Conservation (phyloP, 2,113 vertebrate genomes). For the Solea solea region DNA sequence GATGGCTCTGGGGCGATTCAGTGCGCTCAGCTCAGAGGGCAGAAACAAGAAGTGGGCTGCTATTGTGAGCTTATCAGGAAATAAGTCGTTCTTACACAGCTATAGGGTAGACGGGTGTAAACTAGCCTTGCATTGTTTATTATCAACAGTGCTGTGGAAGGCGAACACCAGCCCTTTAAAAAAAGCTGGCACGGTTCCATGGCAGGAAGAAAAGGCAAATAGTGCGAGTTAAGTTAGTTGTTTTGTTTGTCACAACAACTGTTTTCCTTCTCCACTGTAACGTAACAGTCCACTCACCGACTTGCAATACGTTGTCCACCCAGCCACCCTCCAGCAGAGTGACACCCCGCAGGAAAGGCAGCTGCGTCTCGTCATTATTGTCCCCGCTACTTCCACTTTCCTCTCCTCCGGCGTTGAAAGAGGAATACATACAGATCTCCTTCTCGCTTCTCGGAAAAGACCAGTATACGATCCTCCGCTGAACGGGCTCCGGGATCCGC, state of each 20-base stretch:
- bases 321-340: constrained; percentile 94
- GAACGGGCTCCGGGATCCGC: constrained; percentile 96
- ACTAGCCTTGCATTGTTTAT: constrained; percentile 73
- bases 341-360: constrained; percentile 96
- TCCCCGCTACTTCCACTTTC: constrained; percentile 88
- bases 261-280: constrained; percentile 39
- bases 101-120: constrained; percentile 59
- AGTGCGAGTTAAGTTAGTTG: constrained; percentile 19
- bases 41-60: constrained; percentile 79
- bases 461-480: constrained; percentile 98
- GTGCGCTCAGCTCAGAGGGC: constrained; percentile 80
- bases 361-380: constrained; percentile 90
- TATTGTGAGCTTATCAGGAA: constrained; percentile 73
- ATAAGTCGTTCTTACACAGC: constrained; percentile 70
- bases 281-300: constrained; percentile 88
- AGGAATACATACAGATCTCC: constrained; percentile 99
- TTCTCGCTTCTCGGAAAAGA: constrained; percentile 96
- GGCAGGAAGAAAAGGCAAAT: constrained; percentile 24
- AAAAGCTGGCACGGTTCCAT: constrained; percentile 48
- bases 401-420: constrained; percentile 93
- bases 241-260: constrained; percentile 37
- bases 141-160: constrained; percentile 40
- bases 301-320: constrained; percentile 98
- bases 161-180: constrained; percentile 58
- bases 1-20: constrained; percentile 82